Conservation (phyloP, 2,888 invertebrate species). For the Latrodectus elegans region DNA sequence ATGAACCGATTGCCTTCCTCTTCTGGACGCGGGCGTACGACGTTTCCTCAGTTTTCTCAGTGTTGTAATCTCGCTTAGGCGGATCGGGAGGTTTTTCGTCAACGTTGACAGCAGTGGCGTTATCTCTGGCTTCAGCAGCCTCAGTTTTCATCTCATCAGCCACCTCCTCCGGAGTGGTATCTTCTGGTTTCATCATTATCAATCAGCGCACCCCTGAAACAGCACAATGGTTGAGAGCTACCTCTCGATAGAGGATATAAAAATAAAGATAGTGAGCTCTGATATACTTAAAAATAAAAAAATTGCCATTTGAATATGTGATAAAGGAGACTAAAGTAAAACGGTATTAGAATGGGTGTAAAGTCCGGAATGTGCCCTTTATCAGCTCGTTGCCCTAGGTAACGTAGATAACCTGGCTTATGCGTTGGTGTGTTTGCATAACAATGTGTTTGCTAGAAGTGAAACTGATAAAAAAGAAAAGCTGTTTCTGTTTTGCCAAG, state of each 20-base stretch:
- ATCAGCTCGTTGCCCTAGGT: conserved; percentile 45
- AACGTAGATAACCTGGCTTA: conserved; percentile 33
- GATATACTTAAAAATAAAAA: background rate
- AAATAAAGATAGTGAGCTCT: background rate
- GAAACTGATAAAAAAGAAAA: conserved; percentile 10
- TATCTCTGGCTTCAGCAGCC: background rate
- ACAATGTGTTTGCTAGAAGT: conserved; percentile 4
- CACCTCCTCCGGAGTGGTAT: background rate
- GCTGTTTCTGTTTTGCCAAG: no score
- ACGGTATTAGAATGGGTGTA: background rate
- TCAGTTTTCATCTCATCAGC: background rate
- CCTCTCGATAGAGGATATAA: background rate
- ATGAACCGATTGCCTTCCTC: conserved; percentile 24
- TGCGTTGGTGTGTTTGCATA: conserved; percentile 17
- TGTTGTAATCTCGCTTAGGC: conserved; percentile 38
- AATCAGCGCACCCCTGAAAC: background rate
- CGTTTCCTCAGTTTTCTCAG: background rate
- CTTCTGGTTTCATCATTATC: background rate
- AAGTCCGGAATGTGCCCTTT: conserved; percentile 22
- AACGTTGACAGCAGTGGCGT: background rate
- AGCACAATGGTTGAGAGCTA: background rate
- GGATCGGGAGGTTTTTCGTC: conserved; percentile 44
- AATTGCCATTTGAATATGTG: background rate
- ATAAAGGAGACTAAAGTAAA: background rate
- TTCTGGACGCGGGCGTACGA: conserved; percentile 40